Conservation (phyloP, 2,797 vertebrate species). For the Gymnoscopelus braueri region DNA sequence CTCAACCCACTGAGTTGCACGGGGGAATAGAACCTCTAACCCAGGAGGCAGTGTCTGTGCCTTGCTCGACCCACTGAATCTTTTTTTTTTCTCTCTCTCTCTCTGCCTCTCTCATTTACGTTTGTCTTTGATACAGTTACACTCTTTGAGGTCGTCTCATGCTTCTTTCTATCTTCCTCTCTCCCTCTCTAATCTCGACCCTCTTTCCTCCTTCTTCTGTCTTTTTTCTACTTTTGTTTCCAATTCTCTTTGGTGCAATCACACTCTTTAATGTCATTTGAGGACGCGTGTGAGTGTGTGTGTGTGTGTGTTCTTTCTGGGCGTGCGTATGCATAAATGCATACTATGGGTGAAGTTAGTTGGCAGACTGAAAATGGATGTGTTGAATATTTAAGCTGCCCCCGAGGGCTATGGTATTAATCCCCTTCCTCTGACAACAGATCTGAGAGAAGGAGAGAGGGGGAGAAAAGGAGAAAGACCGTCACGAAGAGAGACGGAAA, state of each 20-base stretch:
- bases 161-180: too few species aligned
- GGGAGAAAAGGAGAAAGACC: neutral
- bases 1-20: too few species aligned
- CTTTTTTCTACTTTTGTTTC: neutral
- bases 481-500: neutral
- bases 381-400: slow-evolving; percentile 64
- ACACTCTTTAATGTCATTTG: slow-evolving; percentile 9
- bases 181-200: too few species aligned
- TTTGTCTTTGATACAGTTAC: slow-evolving; percentile 3
- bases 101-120: neutral
- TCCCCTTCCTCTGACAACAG: slow-evolving; percentile 33
- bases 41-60: too few species aligned
- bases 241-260: neutral
- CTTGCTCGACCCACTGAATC: too few species aligned
- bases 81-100: neutral
- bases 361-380: slow-evolving; percentile 50
- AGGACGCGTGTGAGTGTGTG: slow-evolving; percentile 4
- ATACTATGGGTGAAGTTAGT: slow-evolving; percentile 41
- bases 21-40: too few species aligned
- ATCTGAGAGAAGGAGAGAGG: slow-evolving; percentile 31
- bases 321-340: neutral
- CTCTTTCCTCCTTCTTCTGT: neutral
- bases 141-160: neutral
- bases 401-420: slow-evolving; percentile 46
- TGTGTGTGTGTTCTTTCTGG: neutral